Conservation (phyloP, 1,140 invertebrate species). For the Streblospio benedicti region DNA sequence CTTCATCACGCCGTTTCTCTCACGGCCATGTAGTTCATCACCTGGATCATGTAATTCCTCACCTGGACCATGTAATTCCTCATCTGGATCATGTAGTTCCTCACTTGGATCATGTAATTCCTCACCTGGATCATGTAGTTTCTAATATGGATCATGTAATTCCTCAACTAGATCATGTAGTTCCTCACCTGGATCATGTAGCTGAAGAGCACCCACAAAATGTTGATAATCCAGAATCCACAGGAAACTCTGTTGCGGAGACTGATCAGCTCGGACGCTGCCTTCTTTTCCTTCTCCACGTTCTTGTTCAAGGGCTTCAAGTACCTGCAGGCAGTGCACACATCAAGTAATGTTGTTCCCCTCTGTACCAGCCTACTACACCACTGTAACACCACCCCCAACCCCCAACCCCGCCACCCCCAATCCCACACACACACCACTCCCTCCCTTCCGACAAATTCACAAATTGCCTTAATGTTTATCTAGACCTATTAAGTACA, state of each 20-base stretch:
- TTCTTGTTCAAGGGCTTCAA: constrained; percentile 33
- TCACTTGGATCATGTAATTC: background rate
- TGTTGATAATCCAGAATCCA: constrained; percentile 35
- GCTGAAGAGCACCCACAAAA: constrained; percentile 41
- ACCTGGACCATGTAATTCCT: no score
- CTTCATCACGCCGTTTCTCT: no score
- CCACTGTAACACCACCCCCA: constrained; percentile 18
- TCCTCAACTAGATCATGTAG: background rate
- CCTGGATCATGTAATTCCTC: no score
- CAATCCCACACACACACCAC: no score
- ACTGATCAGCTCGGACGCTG: constrained; percentile 24
- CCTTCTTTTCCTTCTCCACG: constrained; percentile 26
- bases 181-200: constrained; percentile 36
- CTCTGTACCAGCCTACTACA: background rate
- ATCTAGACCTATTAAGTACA: no score
- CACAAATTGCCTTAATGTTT: no score
- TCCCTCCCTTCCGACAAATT: no score
- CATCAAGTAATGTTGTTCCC: constrained; percentile 22
- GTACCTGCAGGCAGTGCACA: no score
- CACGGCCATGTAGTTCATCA: no score
- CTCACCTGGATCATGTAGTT: constrained; percentile 41
- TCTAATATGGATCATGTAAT: no score
- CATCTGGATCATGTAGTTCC: no score
- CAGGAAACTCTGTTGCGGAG: constrained; percentile 32
- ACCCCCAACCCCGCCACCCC: constrained; percentile 14